Percentiles rank a stretch among this genome's conserved stretches.
These are phyloP conservation scores for Chloropsis hardwickii DNA, from an alignment of 2,113 vertebrate species.

Conservation along the genomic window DNA sequence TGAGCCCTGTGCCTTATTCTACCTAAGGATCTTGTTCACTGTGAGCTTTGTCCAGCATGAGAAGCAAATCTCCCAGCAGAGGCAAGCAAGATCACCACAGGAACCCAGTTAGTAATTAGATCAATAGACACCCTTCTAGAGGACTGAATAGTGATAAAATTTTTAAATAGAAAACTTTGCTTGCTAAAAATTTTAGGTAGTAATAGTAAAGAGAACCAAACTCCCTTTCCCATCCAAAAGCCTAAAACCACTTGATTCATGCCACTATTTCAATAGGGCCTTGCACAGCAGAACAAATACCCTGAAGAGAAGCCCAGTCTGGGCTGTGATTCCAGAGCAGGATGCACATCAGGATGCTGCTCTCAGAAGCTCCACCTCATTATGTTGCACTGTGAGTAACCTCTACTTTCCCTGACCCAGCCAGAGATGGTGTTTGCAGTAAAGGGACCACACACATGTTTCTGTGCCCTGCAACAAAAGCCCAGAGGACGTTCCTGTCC, in stretches of 20 bases:
- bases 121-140: neutral
- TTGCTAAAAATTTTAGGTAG: neutral
- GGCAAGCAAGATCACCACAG: neutral
- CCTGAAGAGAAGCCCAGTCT: neutral
- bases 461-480: constrained; percentile 2
- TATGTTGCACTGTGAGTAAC: neutral
- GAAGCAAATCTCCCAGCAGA: neutral
- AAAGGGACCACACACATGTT: neutral
- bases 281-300: neutral
- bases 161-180: neutral
- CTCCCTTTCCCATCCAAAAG: neutral
- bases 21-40: neutral
- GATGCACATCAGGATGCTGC: neutral
- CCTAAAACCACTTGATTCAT: neutral
- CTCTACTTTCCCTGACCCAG: neutral
- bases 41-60: neutral
- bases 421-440: neutral
- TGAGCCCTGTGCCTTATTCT: neutral
- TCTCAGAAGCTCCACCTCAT: neutral
- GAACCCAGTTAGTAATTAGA: neutral
- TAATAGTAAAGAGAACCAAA: neutral
- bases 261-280: neutral
- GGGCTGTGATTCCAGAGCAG: neutral
- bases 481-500: constrained; percentile 24
- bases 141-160: neutral